A percentile compares a stretch with the other conserved stretches of the same genome.
These are phyloP conservation scores for Indicator maculatus DNA, from an alignment of 2,113 vertebrate genomes.

Conservation along the genomic window DNA sequence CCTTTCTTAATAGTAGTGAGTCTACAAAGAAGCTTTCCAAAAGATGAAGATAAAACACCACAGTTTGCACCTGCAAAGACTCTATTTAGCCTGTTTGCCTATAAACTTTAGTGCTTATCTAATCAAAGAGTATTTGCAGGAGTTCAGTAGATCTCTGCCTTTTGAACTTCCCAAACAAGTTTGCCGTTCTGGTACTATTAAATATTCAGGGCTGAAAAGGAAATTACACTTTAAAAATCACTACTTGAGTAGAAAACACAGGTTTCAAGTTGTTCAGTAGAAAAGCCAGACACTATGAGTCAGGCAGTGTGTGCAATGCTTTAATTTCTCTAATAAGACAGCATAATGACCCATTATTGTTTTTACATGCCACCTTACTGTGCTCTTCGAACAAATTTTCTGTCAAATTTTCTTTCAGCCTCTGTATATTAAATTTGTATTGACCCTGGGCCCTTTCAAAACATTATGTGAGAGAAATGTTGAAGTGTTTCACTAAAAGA, in stretches of 20 bases:
- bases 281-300: constrained; percentile 70
- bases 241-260: constrained; percentile 63
- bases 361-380: constrained; percentile 77
- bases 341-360: constrained; percentile 79
- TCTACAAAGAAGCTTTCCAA: not conserved
- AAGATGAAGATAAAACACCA: not conserved
- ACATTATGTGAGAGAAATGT: constrained; percentile 70
- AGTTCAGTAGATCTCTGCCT: not conserved
- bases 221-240: constrained; percentile 38
- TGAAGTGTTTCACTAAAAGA: constrained; percentile 65
- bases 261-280: constrained; percentile 52
- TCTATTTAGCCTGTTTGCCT: not conserved
- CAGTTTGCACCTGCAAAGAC: not conserved
- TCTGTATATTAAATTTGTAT: constrained; percentile 79
- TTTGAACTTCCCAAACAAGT: not conserved
- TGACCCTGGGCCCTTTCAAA: constrained; percentile 75
- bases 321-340: constrained; percentile 80
- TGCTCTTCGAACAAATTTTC: constrained; percentile 78
- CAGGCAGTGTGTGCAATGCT: constrained; percentile 62
- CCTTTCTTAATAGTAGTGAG: not conserved
- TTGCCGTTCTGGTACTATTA: not conserved
- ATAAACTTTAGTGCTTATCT: not conserved
- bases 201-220: constrained; percentile 24
- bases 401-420: constrained; percentile 78
- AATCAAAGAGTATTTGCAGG: not conserved